Percentiles rank a stretch among this genome's conserved stretches.
Evolutionary conservation across 2,888 invertebrate species (phyloP).

Genomic region (Drosophila anomalata): DNA sequence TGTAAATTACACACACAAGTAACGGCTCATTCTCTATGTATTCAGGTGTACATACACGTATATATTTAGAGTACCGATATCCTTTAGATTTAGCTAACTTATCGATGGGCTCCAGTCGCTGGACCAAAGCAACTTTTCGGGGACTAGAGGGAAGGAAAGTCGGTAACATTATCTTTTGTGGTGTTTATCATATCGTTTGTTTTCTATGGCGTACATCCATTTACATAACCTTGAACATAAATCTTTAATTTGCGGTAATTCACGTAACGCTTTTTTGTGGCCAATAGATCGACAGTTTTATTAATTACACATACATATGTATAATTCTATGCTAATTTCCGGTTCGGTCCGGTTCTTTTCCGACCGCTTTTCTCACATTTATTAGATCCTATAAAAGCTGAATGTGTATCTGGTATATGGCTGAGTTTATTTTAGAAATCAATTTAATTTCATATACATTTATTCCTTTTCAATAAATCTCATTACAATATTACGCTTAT

Average conservation of each 20-base stretch:
- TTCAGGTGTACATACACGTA: constrained; percentile 35
- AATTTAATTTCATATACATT: constrained; percentile 34
- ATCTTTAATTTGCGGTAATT: constrained; percentile 44
- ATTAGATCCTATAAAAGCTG: constrained; percentile 71
- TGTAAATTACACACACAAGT: constrained; percentile 67
- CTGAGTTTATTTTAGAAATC: constrained; percentile 35
- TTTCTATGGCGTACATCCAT: constrained; percentile 39
- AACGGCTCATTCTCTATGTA: constrained; percentile 38
- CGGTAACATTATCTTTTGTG: not conserved
- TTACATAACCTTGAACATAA: constrained; percentile 46
- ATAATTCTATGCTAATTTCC: constrained; percentile 38
- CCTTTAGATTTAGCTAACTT: constrained; percentile 42
- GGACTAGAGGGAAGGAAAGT: not conserved
- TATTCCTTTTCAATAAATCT: constrained; percentile 28
- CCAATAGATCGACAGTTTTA: constrained; percentile 51
- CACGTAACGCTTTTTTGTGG: constrained; percentile 54
- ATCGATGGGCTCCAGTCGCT: constrained; percentile 47
- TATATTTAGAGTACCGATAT: constrained; percentile 36
- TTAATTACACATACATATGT: constrained; percentile 67
- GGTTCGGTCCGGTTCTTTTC: constrained; percentile 8
- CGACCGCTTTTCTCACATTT: constrained; percentile 33
- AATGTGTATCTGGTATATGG: constrained; percentile 50
- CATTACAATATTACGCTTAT: constrained; percentile 33
- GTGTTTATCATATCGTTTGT: constrained; percentile 10
- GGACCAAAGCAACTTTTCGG: constrained; percentile 42